phyloP scores from a whole-genome alignment of 1,140 invertebrate genomes.

The Reticulitermes speratus region DNA sequence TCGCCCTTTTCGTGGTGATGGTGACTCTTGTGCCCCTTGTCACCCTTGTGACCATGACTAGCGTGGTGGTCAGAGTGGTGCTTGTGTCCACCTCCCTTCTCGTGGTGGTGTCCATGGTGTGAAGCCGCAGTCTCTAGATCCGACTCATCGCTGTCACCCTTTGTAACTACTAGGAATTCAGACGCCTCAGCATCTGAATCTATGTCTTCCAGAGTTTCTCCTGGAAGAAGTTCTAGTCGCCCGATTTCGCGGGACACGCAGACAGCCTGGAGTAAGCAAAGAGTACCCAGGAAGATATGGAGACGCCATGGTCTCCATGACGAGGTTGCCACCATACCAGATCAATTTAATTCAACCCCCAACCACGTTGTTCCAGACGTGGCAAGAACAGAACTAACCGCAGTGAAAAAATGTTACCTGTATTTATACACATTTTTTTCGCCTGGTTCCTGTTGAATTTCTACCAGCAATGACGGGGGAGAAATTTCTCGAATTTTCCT shows the following conservation, averaged over 20 bases:
- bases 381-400: neutral
- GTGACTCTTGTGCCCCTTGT: conserved; percentile 65
- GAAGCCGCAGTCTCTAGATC: conserved; percentile 23
- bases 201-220: neutral
- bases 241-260: neutral
- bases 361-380: neutral
- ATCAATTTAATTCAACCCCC: neutral
- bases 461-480: neutral
- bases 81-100: conserved; percentile 60
- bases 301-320: neutral
- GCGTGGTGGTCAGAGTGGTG: conserved; percentile 62
- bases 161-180: neutral
- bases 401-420: neutral
- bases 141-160: neutral
- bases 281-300: neutral
- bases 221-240: neutral
- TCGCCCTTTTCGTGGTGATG: conserved; percentile 68
- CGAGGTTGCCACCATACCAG: neutral
- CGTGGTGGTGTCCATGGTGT: conserved; percentile 27
- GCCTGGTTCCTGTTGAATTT: neutral
- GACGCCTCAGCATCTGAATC: conserved; percentile 23
- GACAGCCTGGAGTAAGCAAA: neutral
- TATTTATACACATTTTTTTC: conserved; percentile 7
- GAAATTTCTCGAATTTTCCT: neutral
- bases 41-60: conserved; percentile 62